A percentile compares a stretch with the other conserved stretches of the same genome.
These are phyloP conservation scores for Oreocharis arfaki DNA, from an alignment of 2,113 vertebrate species.

Conservation along the genomic window DNA sequence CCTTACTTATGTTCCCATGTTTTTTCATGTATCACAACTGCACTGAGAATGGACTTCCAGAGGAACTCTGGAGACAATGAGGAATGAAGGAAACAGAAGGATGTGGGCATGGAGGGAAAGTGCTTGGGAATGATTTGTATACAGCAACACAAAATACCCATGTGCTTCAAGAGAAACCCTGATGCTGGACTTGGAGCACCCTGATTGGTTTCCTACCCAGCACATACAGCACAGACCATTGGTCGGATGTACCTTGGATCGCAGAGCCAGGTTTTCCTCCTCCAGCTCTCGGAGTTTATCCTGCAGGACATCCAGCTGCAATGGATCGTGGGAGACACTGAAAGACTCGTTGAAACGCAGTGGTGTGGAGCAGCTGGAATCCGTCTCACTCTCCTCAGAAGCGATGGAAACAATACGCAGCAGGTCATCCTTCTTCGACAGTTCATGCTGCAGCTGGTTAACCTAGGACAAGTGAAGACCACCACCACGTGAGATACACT, in stretches of 20 bases:
- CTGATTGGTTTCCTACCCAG: background rate
- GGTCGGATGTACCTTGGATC: constrained; percentile 77
- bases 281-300: constrained; percentile 92
- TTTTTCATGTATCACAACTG: background rate
- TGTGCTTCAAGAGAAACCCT: background rate
- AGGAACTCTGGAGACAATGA: background rate
- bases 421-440: constrained; percentile 92
- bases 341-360: constrained; percentile 75
- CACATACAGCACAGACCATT: fast-evolving
- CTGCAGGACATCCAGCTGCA: constrained; percentile 88
- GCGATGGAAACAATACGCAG: constrained; percentile 90
- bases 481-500: background rate
- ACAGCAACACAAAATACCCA: background rate
- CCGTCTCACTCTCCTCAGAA: constrained; percentile 92
- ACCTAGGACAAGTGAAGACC: constrained; percentile 72
- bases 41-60: background rate
- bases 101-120: background rate
- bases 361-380: constrained; percentile 88
- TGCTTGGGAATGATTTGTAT: background rate
- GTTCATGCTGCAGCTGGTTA: constrained; percentile 93
- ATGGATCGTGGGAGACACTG: constrained; percentile 69
- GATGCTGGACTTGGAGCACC: background rate
- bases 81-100: background rate
- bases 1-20: fast-evolving
- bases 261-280: constrained; percentile 89